These are phyloP conservation scores for Pseudomyrmex sp. DNA, from an alignment of 1,140 invertebrate genomes.

Conservation along the genomic window DNA sequence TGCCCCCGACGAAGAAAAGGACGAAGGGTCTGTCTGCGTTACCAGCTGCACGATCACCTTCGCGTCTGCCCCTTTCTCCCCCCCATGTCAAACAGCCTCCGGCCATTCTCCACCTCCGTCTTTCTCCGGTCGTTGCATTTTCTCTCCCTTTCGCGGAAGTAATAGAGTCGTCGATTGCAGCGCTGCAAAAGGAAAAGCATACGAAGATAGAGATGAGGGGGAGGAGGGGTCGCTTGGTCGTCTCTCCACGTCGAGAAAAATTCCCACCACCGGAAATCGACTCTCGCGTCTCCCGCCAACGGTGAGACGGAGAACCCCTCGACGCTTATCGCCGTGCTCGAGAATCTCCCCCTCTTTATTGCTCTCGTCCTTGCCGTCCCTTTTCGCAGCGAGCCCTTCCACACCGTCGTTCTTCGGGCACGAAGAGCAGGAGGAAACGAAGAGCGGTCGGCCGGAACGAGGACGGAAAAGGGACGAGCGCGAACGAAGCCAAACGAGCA, in stretches of 20 bases:
- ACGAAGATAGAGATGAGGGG: constrained; percentile 65
- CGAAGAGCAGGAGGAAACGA: constrained; percentile 61
- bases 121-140: constrained; percentile 45
- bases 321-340: constrained; percentile 69
- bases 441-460: constrained; percentile 39
- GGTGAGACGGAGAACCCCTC: constrained; percentile 64
- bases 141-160: constrained; percentile 69
- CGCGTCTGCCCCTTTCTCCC: constrained; percentile 28
- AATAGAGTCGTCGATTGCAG: constrained; percentile 75
- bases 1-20: constrained; percentile 49
- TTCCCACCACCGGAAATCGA: constrained; percentile 76
- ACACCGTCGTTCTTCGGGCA: constrained; percentile 51
- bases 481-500: constrained; percentile 35
- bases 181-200: constrained; percentile 69
- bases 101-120: constrained; percentile 9
- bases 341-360: constrained; percentile 67
- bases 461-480: constrained; percentile 61
- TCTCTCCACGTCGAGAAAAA: constrained; percentile 62
- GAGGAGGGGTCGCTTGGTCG: constrained; percentile 25
- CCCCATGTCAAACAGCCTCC: constrained; percentile 49
- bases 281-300: constrained; percentile 61
- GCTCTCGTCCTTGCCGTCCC: constrained; percentile 46
- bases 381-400: constrained; percentile 37
- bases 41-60: constrained; percentile 68
- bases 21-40: constrained; percentile 54